Evolutionary conservation across 2,113 vertebrate species (phyloP).

Genomic region (Hemicordylus capensis): DNA sequence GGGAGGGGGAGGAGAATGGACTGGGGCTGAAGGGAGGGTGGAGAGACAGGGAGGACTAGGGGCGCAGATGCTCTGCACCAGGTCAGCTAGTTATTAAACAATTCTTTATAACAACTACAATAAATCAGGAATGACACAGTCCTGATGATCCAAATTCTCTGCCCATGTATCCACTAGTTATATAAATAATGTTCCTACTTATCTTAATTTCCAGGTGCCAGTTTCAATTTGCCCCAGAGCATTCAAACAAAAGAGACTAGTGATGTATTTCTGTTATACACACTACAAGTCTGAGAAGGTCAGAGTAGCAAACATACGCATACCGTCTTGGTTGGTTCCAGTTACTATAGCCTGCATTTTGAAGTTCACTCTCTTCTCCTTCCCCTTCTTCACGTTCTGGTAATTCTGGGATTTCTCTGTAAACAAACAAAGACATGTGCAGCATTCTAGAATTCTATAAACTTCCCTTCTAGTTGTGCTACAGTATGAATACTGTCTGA

Average conservation of each 20-base stretch:
- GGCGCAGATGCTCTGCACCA: no score
- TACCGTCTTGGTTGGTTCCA: slow-evolving; percentile 94
- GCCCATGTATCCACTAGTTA: not conserved
- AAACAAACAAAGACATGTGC: slow-evolving; percentile 29
- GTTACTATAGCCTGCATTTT: slow-evolving; percentile 83
- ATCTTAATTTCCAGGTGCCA: not conserved
- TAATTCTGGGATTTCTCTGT: slow-evolving; percentile 84
- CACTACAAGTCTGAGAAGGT: no score
- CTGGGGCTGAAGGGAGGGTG: no score
- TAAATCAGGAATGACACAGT: not conserved
- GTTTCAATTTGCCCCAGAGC: not conserved
- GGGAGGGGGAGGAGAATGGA: not conserved
- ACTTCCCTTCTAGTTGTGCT: not conserved
- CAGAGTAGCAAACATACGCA: slow-evolving; percentile 50
- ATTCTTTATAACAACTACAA: no score
- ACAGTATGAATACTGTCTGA: not conserved
- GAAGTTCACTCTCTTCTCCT: slow-evolving; percentile 94
- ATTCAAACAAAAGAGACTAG: not conserved
- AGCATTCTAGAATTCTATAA: not conserved
- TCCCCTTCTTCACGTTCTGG: slow-evolving; percentile 97
- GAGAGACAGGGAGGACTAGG: no score
- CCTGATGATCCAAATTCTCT: not conserved
- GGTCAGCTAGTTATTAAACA: no score
- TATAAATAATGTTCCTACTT: not conserved
- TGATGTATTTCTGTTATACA: not conserved